Conservation (phyloP, 2,888 invertebrate species). For the Sminthurides aquaticus region DNA sequence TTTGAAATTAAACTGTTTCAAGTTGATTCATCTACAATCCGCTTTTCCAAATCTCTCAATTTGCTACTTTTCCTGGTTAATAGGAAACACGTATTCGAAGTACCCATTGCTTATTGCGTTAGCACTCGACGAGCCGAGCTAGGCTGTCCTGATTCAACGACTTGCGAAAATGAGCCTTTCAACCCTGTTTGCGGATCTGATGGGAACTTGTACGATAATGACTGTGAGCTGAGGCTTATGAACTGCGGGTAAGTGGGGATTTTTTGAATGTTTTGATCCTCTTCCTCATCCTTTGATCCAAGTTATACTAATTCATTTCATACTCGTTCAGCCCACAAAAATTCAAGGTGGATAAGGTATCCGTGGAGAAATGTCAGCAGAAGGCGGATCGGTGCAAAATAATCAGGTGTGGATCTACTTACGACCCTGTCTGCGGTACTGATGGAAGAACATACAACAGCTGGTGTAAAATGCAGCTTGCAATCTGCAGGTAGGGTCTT, state of each 20-base stretch:
- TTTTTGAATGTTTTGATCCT: too few relatives aligned
- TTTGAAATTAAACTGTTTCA: too few relatives aligned
- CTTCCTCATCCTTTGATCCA: too few relatives aligned
- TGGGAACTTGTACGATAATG: conserved; percentile 76
- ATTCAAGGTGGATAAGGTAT: conserved; percentile 51
- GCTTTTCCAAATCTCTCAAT: too few relatives aligned
- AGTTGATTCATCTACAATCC: too few relatives aligned
- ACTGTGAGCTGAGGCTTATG: conserved; percentile 79
- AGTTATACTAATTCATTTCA: too few relatives aligned
- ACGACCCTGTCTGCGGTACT: conserved; percentile 73
- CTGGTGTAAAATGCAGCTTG: conserved; percentile 72
- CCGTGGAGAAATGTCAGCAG: conserved; percentile 71
- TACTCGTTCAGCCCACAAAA: conserved; percentile 43
- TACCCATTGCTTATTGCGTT: conserved; percentile 80
- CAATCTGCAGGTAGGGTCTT: conserved; percentile 68
- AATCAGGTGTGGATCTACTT: conserved; percentile 50
- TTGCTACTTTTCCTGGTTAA: background rate
- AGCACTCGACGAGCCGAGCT: conserved; percentile 48
- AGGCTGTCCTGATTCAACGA: conserved; percentile 45
- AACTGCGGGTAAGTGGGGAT: conserved; percentile 76
- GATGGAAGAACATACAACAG: conserved; percentile 78
- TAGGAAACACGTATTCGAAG: conserved; percentile 85
- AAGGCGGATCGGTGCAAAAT: conserved; percentile 70
- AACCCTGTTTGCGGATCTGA: conserved; percentile 77
- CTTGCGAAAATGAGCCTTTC: conserved; percentile 64